A percentile compares a stretch with the other conserved stretches of the same genome.
These are phyloP conservation scores for Coregonus ussuriensis DNA, from an alignment of 2,797 vertebrate genomes.

Conservation along the genomic window DNA sequence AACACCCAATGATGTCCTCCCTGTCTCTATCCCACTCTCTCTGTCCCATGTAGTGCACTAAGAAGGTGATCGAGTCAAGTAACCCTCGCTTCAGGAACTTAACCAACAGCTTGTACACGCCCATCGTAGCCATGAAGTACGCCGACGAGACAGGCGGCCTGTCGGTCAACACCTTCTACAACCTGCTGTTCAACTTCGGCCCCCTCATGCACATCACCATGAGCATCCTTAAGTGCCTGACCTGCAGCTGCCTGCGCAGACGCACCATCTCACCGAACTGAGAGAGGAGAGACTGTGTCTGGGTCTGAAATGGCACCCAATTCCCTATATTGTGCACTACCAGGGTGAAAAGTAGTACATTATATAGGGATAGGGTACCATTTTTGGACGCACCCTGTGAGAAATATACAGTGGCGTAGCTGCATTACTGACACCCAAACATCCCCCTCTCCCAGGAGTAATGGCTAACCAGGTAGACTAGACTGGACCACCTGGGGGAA, in stretches of 20 bases:
- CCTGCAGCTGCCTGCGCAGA: constrained; percentile 82
- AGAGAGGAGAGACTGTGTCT: background rate
- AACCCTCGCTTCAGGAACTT: constrained; percentile 86
- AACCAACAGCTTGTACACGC: constrained; percentile 86
- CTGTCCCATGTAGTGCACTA: constrained; percentile 74
- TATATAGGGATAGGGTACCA: background rate
- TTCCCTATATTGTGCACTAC: background rate
- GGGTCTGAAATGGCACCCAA: background rate
- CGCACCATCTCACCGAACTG: constrained; percentile 69
- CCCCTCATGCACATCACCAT: constrained; percentile 84
- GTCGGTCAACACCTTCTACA: constrained; percentile 83
- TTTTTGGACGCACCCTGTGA: constrained; percentile 6
- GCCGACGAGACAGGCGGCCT: constrained; percentile 85
- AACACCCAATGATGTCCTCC: background rate
- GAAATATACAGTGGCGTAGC: background rate
- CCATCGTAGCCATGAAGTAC: constrained; percentile 85
- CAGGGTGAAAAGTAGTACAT: background rate
- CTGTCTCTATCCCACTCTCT: too few relatives aligned
- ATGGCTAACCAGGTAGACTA: constrained; percentile 51
- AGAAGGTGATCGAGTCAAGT: constrained; percentile 80
- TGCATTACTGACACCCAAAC: background rate
- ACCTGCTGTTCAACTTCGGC: constrained; percentile 87
- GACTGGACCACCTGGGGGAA: constrained; percentile 35
- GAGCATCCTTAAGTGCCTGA: constrained; percentile 83
- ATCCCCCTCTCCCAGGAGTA: constrained; percentile 24